Base-by-base conservation (phyloP, 2,888 invertebrate species). In the Drosophila birchii region DNA sequence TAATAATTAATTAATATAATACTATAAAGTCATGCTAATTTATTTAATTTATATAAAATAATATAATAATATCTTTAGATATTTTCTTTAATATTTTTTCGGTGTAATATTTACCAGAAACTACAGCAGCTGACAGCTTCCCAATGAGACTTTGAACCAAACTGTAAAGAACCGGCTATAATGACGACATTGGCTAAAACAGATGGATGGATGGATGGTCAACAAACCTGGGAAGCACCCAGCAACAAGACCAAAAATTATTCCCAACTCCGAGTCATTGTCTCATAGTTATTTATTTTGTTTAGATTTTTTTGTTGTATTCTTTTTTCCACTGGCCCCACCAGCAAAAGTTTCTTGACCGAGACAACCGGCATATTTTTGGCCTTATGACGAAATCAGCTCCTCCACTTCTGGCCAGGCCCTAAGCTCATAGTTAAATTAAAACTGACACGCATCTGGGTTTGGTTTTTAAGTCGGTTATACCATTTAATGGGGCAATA, bases 331-430 rank as follows among this genome's bases (percentile, higher is more conserved):
- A 29, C 29, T 29, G 7, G 7, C 29, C 29, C 29, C 29, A 1
- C 29, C 29, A 20, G 14, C 12, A 34, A 20, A 66, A 67, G 76
- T 77, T 81, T 71, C 75, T 79, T 79, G 88, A 79, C 87, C 78
- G 71, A 70, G 43, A 43, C 60, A 69, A 67, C 66, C 77, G 71
- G 55, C 75, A 75, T 81, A 86, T 86, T 85, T 82, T 88, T 64
- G 78, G 72, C 62, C 41, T 74, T 70, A 80, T 86, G 88, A 89
- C 89, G 88, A 89, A 76, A 79, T 62, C 76, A 55, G 53, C 44
- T 54, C 51, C 41, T 51, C 39, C 18, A 11, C 11, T 12, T 36
- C 29, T 18, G 16, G 29, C 38, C 29, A 23, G 53, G 39, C 45
- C 41, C n/a, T 41, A 7, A 44, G 39, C 20, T 49, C 63, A 69